Percentiles rank a stretch among this genome's conserved stretches.
Conservation (phyloP, 2,888 invertebrate genomes). For the Kryphioiulus occultus region DNA sequence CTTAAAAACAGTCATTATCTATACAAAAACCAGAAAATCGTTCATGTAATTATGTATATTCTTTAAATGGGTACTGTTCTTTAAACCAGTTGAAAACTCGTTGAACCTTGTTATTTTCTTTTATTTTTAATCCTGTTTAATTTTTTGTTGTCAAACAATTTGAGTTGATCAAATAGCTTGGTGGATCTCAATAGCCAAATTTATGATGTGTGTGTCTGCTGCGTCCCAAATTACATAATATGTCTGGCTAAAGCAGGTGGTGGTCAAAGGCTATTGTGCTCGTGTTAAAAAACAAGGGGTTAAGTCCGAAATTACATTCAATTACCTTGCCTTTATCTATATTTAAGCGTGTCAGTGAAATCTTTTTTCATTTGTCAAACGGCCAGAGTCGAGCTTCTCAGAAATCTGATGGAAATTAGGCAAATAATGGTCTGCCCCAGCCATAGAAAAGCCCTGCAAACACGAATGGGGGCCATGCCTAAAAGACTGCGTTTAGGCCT, state of each 20-base stretch:
- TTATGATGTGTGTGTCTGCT: constrained; percentile 11
- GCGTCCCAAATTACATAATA: neutral
- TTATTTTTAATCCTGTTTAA: neutral
- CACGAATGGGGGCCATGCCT: neutral
- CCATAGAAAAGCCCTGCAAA: neutral
- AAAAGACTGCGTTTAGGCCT: neutral
- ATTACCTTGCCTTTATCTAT: constrained; percentile 25
- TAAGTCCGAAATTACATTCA: constrained; percentile 1
- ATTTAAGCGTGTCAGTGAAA: constrained; percentile 30
- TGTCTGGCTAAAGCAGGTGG: constrained; percentile 20
- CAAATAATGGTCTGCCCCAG: constrained; percentile 5
- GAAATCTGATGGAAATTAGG: constrained; percentile 11
- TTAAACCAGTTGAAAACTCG: neutral
- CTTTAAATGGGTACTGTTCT: neutral
- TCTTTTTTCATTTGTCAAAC: constrained; percentile 30
- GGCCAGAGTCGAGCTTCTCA: neutral
- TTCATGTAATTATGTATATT: neutral
- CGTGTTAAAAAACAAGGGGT: neutral
- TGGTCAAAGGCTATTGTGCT: neutral
- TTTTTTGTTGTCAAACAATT: neutral
- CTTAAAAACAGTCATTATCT: no score
- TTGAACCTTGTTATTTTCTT: neutral
- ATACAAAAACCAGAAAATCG: no score
- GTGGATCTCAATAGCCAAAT: neutral
- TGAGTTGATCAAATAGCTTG: neutral